These are phyloP conservation scores for Leucania comma DNA, from an alignment of 2,888 invertebrate genomes.

Conservation along the genomic window DNA sequence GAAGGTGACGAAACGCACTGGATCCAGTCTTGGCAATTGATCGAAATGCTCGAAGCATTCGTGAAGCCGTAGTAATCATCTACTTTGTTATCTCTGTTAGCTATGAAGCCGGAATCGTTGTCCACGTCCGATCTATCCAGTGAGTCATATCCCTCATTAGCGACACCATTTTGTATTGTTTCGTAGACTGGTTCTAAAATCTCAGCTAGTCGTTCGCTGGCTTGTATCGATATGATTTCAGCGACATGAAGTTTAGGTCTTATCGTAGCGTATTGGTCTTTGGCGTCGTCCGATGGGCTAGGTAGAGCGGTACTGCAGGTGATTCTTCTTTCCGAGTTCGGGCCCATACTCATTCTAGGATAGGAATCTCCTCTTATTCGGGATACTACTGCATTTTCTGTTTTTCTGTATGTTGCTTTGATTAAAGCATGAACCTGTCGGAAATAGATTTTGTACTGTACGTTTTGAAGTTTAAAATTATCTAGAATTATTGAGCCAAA, in stretches of 20 bases:
- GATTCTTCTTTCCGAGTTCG: constrained; percentile 77
- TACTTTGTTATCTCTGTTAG: constrained; percentile 70
- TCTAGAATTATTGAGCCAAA: not conserved
- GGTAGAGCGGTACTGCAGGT: constrained; percentile 83
- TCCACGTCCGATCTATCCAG: constrained; percentile 75
- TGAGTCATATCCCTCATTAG: constrained; percentile 80
- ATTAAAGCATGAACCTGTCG: constrained; percentile 86
- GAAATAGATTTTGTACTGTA: too few relatives aligned
- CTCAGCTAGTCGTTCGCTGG: constrained; percentile 84
- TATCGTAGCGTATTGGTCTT: constrained; percentile 74
- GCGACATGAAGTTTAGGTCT: constrained; percentile 84
- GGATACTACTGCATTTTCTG: constrained; percentile 82
- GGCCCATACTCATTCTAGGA: constrained; percentile 74
- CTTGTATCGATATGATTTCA: constrained; percentile 87
- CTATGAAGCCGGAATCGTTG: constrained; percentile 75
- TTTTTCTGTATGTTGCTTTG: constrained; percentile 85
- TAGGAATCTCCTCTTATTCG: constrained; percentile 80
- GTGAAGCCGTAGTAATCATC: constrained; percentile 82
- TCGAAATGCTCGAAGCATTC: constrained; percentile 81
- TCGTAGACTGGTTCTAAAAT: constrained; percentile 87
- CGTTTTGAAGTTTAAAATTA: too few relatives aligned
- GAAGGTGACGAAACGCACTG: constrained; percentile 77
- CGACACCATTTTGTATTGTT: constrained; percentile 78
- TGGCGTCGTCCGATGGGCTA: constrained; percentile 68
- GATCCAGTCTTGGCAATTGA: constrained; percentile 85